Conservation (phyloP, 2,113 vertebrate species). For the Corythaixoides concolor region DNA sequence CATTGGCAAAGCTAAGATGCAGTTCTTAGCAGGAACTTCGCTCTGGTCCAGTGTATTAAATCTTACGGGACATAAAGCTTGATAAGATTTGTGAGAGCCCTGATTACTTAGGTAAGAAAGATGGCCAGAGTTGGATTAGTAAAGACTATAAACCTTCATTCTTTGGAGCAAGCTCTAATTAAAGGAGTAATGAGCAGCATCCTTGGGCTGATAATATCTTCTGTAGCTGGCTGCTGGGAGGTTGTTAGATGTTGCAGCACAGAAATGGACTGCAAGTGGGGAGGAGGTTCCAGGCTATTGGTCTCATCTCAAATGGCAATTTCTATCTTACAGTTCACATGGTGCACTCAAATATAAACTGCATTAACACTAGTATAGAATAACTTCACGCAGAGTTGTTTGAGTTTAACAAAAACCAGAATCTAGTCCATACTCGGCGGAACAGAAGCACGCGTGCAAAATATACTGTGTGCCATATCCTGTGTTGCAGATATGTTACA, state of each 20-base stretch:
- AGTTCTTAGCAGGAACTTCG: neutral
- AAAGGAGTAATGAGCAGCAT: conserved; percentile 6
- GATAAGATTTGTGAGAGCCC: neutral
- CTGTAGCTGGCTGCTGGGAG: neutral
- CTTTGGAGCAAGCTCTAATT: conserved; percentile 14
- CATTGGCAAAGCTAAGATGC: neutral
- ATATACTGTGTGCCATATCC: accelerated
- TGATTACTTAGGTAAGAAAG: neutral
- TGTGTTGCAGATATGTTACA: neutral
- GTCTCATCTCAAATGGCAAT: neutral
- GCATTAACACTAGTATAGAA: neutral
- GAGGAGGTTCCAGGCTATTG: conserved; percentile 2
- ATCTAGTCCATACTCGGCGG: accelerated
- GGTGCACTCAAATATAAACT: neutral
- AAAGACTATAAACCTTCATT: neutral
- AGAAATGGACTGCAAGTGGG: neutral
- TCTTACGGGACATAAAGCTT: neutral
- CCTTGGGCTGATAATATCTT: neutral
- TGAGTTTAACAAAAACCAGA: neutral
- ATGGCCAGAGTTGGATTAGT: neutral
- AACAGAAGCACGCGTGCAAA: neutral
- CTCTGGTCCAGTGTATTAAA: neutral
- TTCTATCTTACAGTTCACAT: neutral
- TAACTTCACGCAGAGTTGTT: neutral
- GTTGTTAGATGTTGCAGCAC: neutral